Evolutionary conservation across 2,797 vertebrate species (phyloP), one percentile per base, ranked within the genome.

Genomic region (Lacerta viridis): DNA sequence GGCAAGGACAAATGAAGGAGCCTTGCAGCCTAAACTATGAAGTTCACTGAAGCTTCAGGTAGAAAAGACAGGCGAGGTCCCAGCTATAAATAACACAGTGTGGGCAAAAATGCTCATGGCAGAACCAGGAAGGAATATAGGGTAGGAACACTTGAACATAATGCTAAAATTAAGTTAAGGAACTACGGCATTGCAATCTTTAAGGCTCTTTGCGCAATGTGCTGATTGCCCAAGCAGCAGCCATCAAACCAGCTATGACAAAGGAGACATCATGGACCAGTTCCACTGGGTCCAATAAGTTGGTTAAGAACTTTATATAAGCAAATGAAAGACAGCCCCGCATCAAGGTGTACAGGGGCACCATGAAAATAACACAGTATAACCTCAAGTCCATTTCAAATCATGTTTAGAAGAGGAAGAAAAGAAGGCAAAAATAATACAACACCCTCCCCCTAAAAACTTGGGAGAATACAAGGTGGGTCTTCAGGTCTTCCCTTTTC

Each of bases 111-210:
- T 46, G 55, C 29, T 46, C 78, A 50, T 27, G 76, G 55, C 15
- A 64, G 77, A 20, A 43, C 33, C 6, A 50, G 7, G n/a, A 25
- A 50, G 39, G 39, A 77, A 78, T 36, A 83, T 77, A 50, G 29
- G 4, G 43, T 43, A 36, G 75, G n/a, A 59, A 71, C 75, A 25
- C 3, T 27, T 61, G 36, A 50, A 78, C 10, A n/a, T 41, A 50
- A 69, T 33, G 55, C 17, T n/a, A 46, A 64, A 88, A 18, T 74
- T 27, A 84, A 61, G 9, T 72, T 84, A 84, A 84, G 13, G 27
- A 85, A 27, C n/a, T 41, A 15, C 8, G 39, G 36, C 46, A 59
- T 36, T 61, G 39, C 50, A 80, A 36, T 36, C 5, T 29, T 85
- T 46, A 79, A 79, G 13, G 75, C 46, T 5, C 39, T 41, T 39